phyloP scores from a whole-genome alignment of 1,140 invertebrate genomes.

The Zelostemma sp. region DNA sequence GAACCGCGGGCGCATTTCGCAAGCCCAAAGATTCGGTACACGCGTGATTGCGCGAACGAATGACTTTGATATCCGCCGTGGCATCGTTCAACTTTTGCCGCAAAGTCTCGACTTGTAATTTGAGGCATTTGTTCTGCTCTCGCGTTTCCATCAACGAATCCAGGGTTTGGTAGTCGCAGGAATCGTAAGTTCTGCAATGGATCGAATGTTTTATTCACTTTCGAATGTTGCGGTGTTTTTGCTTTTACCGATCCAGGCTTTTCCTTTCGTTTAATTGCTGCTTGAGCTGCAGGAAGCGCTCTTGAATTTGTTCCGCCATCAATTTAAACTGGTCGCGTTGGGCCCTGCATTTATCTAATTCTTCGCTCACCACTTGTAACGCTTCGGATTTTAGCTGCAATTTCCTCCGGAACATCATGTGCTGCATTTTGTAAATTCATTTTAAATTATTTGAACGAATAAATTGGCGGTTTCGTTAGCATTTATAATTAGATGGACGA shows the following conservation, averaged over 20 bases:
- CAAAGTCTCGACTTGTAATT: constrained; percentile 78
- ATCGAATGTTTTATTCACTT: neutral
- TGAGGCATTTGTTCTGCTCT: constrained; percentile 78
- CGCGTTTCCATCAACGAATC: constrained; percentile 72
- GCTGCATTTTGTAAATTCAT: constrained; percentile 17
- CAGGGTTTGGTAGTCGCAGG: constrained; percentile 46
- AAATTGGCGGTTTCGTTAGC: too few relatives aligned
- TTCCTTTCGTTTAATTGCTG: constrained; percentile 57
- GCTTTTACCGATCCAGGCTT: constrained; percentile 42
- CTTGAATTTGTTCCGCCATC: constrained; percentile 83
- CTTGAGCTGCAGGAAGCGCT: constrained; percentile 73
- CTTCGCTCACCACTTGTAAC: constrained; percentile 80
- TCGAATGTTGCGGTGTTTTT: too few relatives aligned
- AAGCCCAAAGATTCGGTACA: constrained; percentile 47
- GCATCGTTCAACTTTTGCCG: constrained; percentile 80
- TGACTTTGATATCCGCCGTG: constrained; percentile 79
- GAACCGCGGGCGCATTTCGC: constrained; percentile 62
- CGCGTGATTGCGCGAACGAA: constrained; percentile 62
- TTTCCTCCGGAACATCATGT: constrained; percentile 73
- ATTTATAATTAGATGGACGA: too few relatives aligned
- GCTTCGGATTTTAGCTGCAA: constrained; percentile 86
- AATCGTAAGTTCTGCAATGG: constrained; percentile 19
- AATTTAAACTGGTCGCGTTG: constrained; percentile 86
- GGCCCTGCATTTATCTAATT: constrained; percentile 82
- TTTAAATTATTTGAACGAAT: neutral